Conservation (phyloP, 2,888 invertebrate species). For the Podabrus alpinus region DNA sequence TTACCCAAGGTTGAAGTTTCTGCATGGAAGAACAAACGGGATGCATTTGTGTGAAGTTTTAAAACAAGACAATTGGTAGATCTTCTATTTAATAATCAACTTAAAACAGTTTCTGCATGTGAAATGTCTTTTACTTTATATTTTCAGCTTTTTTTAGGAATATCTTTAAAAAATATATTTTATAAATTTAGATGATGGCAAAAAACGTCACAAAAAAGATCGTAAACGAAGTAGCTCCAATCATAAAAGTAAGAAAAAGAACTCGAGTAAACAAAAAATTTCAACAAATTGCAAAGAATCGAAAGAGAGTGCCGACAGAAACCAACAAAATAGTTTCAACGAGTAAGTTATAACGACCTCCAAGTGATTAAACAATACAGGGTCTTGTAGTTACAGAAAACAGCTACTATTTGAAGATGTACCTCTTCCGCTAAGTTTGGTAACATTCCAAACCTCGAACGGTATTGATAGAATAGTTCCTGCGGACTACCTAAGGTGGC, state of each 20-base stretch:
- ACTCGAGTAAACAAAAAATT: conserved; percentile 23
- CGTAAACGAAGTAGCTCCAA: conserved; percentile 18
- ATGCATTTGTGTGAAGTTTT: neutral
- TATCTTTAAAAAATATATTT: too few relatives aligned
- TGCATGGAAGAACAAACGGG: neutral
- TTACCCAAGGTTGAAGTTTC: neutral
- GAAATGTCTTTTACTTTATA: neutral
- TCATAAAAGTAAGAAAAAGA: conserved; percentile 11
- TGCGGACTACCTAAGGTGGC: conserved; percentile 45
- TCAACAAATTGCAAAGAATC: conserved; percentile 34
- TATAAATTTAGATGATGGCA: neutral
- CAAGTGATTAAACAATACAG: neutral
- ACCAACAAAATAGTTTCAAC: conserved; percentile 1
- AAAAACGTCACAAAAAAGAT: conserved; percentile 7
- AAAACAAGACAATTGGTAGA: too few relatives aligned
- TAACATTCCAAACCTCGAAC: conserved; percentile 37
- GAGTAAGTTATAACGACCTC: conserved; percentile 33
- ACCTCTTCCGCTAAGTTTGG: conserved; percentile 39
- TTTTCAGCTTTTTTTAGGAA: too few relatives aligned
- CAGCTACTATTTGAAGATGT: conserved; percentile 43
- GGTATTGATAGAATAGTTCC: conserved; percentile 41
- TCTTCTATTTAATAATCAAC: too few relatives aligned
- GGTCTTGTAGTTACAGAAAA: conserved; percentile 34
- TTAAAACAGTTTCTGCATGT: too few relatives aligned
- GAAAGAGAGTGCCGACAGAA: conserved; percentile 22